Percentiles rank a stretch among this genome's conserved stretches.
Conservation (phyloP, 2,113 vertebrate genomes). For the Corythaeola cristata region DNA sequence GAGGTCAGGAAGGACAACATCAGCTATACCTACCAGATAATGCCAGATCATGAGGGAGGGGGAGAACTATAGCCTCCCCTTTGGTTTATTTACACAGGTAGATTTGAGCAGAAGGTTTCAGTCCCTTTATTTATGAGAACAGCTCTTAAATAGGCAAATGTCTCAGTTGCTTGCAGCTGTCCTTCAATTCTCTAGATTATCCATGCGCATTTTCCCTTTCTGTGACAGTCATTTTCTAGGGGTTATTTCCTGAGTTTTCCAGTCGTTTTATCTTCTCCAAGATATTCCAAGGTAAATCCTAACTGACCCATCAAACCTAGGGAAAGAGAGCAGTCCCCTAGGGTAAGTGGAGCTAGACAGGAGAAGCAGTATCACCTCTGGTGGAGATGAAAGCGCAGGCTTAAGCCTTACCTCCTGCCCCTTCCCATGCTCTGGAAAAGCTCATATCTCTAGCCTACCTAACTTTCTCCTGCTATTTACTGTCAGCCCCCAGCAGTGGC, state of each 20-base stretch:
- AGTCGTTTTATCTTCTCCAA: neutral
- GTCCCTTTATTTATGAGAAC: neutral
- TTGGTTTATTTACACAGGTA: neutral
- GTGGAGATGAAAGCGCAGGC: neutral
- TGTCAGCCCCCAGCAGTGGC: rapidly evolving
- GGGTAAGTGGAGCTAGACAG: neutral
- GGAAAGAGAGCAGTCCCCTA: neutral
- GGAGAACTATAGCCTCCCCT: neutral
- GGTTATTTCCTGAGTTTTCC: neutral
- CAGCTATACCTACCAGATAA: neutral
- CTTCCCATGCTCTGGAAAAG: neutral
- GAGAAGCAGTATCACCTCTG: neutral
- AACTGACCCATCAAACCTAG: neutral
- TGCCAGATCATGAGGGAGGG: neutral
- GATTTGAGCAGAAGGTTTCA: neutral
- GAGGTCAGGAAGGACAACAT: neutral
- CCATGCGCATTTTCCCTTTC: neutral
- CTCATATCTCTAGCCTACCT: neutral
- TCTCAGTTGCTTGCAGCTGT: neutral
- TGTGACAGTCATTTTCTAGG: neutral
- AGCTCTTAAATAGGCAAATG: neutral
- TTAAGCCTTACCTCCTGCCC: neutral
- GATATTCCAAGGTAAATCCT: neutral
- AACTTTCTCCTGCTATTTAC: neutral
- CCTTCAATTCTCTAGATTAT: neutral